Evolutionary conservation across 2,797 vertebrate genomes (phyloP).

Genomic region (Parotocinclus haroldoi): DNA sequence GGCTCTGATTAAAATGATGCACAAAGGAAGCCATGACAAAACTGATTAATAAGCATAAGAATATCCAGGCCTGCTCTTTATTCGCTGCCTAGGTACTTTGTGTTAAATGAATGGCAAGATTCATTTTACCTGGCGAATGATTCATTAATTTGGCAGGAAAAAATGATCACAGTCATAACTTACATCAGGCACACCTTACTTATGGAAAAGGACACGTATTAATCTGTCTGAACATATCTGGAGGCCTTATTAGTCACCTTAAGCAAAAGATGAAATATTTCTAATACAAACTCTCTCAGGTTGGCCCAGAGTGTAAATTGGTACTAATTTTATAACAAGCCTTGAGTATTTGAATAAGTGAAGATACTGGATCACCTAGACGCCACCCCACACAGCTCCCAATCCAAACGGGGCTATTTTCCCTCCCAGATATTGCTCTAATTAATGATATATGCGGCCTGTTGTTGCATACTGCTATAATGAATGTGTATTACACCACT

Average conservation of each 20-base stretch:
- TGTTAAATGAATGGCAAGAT: slow-evolving; percentile 45
- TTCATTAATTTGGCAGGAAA: slow-evolving; percentile 77
- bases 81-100: slow-evolving; percentile 43
- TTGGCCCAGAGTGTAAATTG: slow-evolving; percentile 68
- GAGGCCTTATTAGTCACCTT: slow-evolving; percentile 70
- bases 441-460: slow-evolving; percentile 74
- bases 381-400: not conserved
- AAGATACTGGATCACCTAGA: slow-evolving; percentile 15
- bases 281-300: slow-evolving; percentile 69
- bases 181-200: slow-evolving; percentile 76
- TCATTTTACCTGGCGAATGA: slow-evolving; percentile 70
- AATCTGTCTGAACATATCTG: slow-evolving; percentile 68
- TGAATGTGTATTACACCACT: slow-evolving; percentile 75
- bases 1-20: slow-evolving; percentile 23
- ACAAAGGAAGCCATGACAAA: slow-evolving; percentile 29
- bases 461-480: slow-evolving; percentile 75
- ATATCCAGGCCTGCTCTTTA: slow-evolving; percentile 59
- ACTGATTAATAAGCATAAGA: slow-evolving; percentile 45
- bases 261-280: slow-evolving; percentile 61
- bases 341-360: slow-evolving; percentile 12
- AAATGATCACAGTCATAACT: slow-evolving; percentile 72
- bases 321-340: slow-evolving; percentile 67
- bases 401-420: slow-evolving; percentile 30
- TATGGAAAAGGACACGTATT: slow-evolving; percentile 75
- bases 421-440: slow-evolving; percentile 62